These are phyloP conservation scores for Toxonevra muliebris DNA, from an alignment of 2,888 invertebrate genomes.

Conservation along the genomic window DNA sequence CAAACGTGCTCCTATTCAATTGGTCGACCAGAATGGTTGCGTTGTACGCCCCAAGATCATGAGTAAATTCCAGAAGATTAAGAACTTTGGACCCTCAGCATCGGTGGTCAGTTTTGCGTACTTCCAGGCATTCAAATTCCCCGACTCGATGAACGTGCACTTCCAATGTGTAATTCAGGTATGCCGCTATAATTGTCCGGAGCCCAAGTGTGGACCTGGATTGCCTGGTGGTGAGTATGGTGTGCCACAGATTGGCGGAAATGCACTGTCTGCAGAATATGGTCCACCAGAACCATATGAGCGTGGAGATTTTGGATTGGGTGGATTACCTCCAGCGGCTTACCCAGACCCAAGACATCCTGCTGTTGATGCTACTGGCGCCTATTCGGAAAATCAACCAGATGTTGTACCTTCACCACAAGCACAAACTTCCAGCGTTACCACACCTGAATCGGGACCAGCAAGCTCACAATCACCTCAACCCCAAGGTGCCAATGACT, in stretches of 20 bases:
- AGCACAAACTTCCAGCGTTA: slow-evolving; percentile 76
- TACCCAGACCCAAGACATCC: slow-evolving; percentile 90
- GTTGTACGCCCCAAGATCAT: slow-evolving; percentile 94
- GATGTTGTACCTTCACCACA: slow-evolving; percentile 84
- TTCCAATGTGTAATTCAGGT: slow-evolving; percentile 97
- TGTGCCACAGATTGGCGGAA: slow-evolving; percentile 68
- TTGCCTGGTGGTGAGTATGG: slow-evolving; percentile 74
- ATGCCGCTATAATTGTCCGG: slow-evolving; percentile 91
- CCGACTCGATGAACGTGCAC: slow-evolving; percentile 96
- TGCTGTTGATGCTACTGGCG: slow-evolving; percentile 81
- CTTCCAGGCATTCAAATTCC: slow-evolving; percentile 97
- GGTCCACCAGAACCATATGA: slow-evolving; percentile 68
- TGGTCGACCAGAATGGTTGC: slow-evolving; percentile 93
- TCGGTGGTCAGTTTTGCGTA: slow-evolving; percentile 94
- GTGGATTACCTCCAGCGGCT: slow-evolving; percentile 81
- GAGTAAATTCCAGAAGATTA: slow-evolving; percentile 95
- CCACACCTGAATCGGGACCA: slow-evolving; percentile 73
- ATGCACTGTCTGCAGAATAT: slow-evolving; percentile 72
- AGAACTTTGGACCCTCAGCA: slow-evolving; percentile 93
- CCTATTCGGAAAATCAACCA: slow-evolving; percentile 83
- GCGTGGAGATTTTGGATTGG: slow-evolving; percentile 75
- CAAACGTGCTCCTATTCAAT: slow-evolving; percentile 89
- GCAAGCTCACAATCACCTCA: slow-evolving; percentile 66
- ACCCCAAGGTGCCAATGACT: slow-evolving; percentile 70
- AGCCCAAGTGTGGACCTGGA: slow-evolving; percentile 82